phyloP scores from a whole-genome alignment of 2,113 vertebrate species.

The chimpanzee (Pan troglodytes) region NHGRI_mPanTro3-v2.1_pri NC_072412.2:55639001-55639500 shows the following conservation, averaged over 20 bases:
- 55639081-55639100: not conserved
- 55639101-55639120: not conserved
- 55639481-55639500: conserved; percentile 48
- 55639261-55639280: conserved; percentile 8
- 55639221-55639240: conserved; percentile 48
- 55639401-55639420: conserved; percentile 23
- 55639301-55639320: not conserved
- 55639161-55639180: not conserved
- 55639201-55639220: not conserved
- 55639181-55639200: not conserved
- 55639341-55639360: not conserved
- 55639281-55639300: conserved; percentile 3
- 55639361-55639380: not conserved
- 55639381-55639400: conserved; percentile 31
- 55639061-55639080: not conserved
- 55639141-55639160: not conserved
- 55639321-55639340: conserved; percentile 5
- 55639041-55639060: conserved; percentile 10
- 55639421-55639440: not conserved
- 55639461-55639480: not conserved
- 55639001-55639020: not conserved
- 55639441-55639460: conserved; percentile 14
- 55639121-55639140: not conserved
- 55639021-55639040: not conserved
- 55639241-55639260: conserved; percentile 28